Evolutionary conservation across 2,888 invertebrate genomes (phyloP), one percentile per base, ranked within the genome.

Genomic region (Adelognathus sp.): DNA sequence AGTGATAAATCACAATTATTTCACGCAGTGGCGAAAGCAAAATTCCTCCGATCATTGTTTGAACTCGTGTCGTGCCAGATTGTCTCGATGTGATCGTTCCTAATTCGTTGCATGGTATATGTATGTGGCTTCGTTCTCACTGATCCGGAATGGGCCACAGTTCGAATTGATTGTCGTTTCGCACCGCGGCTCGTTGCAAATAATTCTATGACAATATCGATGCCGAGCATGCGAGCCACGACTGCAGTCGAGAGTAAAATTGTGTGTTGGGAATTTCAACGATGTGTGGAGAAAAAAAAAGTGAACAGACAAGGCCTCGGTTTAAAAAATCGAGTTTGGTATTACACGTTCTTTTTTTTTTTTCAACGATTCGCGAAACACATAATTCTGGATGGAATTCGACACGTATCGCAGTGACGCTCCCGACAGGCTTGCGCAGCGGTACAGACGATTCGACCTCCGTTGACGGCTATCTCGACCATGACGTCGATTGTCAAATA

Each of bases 51-150:
- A 64, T 14, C 14, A 54, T 61, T 6, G 44, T 63, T 29, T 21
- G n/a, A n/a, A n/a, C n/a, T n/a, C 29, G 44, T 11, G 18, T 36
- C 31, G 16, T 50, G 18, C 5, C 61, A 24, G 39, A 71, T 71
- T 50, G 41, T 54, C 61, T 71, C 61, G 67, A 72, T 39, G 41
- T 16, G 63, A 72, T 73, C 36, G 67, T 73, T 63, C 64, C 41
- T 36, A 69, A 77, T 77, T 77, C 50, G 61, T 64, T 24, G 67
- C 39, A 44, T 44, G 60, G 36, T 69, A 56, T 75, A n/a, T n/a
- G 41, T 41, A 31, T 60, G 52, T 60, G 24, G 33, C n/a, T 36
- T 67, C 29, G 41, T 54, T 66, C 63, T 44, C 60, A 41, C 21
- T 41, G 24, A 64, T 67, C 67, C 63, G 56, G 50, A 63, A 9